A percentile compares a stretch with the other conserved stretches of the same genome.
Evolutionary conservation across 92 coral and sea anemone genomes (phyloP).

Genomic region (Siderastrea siderea): DNA sequence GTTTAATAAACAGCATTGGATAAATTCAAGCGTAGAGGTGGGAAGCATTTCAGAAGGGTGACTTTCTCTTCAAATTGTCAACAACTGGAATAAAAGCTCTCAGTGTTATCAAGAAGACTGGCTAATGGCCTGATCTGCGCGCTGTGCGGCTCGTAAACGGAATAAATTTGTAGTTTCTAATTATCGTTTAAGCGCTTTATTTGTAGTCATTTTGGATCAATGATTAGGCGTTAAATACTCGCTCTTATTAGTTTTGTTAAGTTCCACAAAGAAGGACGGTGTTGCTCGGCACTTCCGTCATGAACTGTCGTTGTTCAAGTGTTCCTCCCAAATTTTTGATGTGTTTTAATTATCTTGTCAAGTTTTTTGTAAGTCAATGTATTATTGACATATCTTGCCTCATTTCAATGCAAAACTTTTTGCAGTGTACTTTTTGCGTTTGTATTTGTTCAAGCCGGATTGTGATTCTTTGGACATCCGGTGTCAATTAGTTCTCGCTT

Average conservation of each 20-base stretch:
- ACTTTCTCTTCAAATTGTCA: not conserved
- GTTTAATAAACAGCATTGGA: not conserved
- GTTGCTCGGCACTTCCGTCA: slow-evolving; percentile 10
- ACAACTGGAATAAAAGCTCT: slow-evolving; percentile 5
- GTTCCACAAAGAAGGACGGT: not conserved
- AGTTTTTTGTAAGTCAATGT: not conserved
- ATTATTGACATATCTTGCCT: slow-evolving; percentile 11
- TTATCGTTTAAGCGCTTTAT: slow-evolving; percentile 25
- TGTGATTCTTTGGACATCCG: slow-evolving; percentile 44
- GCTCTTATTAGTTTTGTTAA: slow-evolving; percentile 19
- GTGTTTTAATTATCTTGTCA: slow-evolving; percentile 8
- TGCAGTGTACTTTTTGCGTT: not conserved
- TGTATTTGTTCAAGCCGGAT: slow-evolving; percentile 27
- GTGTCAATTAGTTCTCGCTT: slow-evolving; percentile 30
- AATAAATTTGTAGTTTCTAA: slow-evolving; percentile 3
- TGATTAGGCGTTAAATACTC: slow-evolving; percentile 44
- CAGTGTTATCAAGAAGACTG: slow-evolving; percentile 17
- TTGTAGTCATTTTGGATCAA: slow-evolving; percentile 30
- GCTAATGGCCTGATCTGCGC: slow-evolving; percentile 13
- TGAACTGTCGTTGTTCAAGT: slow-evolving; percentile 4
- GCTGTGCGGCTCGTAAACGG: not conserved
- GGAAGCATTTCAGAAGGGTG: not conserved
- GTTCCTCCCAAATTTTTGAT: not conserved
- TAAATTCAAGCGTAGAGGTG: not conserved
- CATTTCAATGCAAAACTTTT: not conserved